Conservation (phyloP, 1,140 invertebrate species). For the Drosophila nebulosa region DNA sequence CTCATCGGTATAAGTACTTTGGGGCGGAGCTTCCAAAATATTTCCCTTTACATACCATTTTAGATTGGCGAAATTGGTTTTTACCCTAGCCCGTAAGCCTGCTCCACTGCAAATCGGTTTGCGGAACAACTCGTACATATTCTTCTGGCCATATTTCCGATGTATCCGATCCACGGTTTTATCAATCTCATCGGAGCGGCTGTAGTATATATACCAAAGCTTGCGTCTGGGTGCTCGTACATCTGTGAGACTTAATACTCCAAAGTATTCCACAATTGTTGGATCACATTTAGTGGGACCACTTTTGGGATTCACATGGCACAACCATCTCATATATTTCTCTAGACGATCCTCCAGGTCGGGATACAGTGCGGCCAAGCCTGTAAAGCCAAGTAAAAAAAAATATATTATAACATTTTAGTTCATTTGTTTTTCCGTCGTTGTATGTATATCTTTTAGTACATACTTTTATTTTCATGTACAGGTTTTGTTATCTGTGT, state of each 20-base stretch:
- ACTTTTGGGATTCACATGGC: neutral
- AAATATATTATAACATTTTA: too few relatives aligned
- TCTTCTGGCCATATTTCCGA: slow-evolving; percentile 58
- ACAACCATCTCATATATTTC: slow-evolving; percentile 24
- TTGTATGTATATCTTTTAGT: too few relatives aligned
- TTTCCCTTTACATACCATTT: slow-evolving; percentile 65
- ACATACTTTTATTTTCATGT: neutral
- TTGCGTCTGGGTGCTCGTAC: slow-evolving; percentile 38
- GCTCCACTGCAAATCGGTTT: slow-evolving; percentile 47
- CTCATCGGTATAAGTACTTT: slow-evolving; percentile 45
- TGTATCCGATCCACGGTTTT: slow-evolving; percentile 44
- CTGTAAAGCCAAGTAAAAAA: neutral
- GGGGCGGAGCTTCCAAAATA: slow-evolving; percentile 44
- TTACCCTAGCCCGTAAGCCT: slow-evolving; percentile 38
- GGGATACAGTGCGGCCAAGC: slow-evolving; percentile 4
- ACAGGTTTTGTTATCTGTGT: neutral
- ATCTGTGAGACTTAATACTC: slow-evolving; percentile 45
- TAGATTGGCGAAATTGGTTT: slow-evolving; percentile 35
- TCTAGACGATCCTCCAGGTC: slow-evolving; percentile 43
- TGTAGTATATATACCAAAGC: slow-evolving; percentile 62
- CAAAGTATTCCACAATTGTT: slow-evolving; percentile 43
- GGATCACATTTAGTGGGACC: slow-evolving; percentile 14
- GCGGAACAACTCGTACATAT: slow-evolving; percentile 57
- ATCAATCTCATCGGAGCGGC: slow-evolving; percentile 28
- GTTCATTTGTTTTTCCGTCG: neutral